Conservation (phyloP, 2,113 vertebrate species). For the Naja naja region DNA sequence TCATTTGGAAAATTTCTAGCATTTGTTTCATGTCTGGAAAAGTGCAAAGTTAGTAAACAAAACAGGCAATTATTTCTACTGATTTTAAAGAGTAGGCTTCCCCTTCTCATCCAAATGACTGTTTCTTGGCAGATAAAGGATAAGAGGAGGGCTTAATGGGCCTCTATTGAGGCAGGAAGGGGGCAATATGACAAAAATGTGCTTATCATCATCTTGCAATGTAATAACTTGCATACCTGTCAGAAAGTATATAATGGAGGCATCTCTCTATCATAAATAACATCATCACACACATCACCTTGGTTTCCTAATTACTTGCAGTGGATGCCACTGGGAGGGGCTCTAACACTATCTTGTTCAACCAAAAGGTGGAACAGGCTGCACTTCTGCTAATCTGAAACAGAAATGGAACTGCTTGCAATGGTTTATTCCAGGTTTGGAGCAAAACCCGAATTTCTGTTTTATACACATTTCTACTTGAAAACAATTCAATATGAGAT, state of each 20-base stretch:
- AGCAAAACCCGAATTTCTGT: not conserved
- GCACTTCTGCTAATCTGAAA: not conserved
- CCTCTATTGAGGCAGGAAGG: not conserved
- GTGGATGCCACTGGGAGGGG: not conserved
- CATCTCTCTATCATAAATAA: not conserved
- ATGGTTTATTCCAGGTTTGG: not conserved
- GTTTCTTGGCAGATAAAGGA: not conserved
- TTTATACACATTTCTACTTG: not conserved
- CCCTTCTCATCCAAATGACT: not conserved
- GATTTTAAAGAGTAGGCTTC: not conserved
- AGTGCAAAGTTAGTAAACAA: not conserved
- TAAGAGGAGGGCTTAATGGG: not conserved
- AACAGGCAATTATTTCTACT: not conserved
- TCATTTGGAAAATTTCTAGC: not conserved
- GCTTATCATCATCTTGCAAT: not conserved
- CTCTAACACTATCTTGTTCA: not conserved
- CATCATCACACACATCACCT: not conserved
- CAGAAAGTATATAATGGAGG: not conserved
- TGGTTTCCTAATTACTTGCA: not conserved
- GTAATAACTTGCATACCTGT: not conserved
- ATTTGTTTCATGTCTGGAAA: not conserved
- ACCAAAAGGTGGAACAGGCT: not conserved
- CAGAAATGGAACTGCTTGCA: not conserved
- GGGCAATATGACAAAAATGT: not conserved
- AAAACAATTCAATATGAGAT: not conserved